Evolutionary conservation across 2,113 vertebrate genomes (phyloP), one percentile per base, ranked within the genome.

Genomic region (Corythornis vintsioides): DNA sequence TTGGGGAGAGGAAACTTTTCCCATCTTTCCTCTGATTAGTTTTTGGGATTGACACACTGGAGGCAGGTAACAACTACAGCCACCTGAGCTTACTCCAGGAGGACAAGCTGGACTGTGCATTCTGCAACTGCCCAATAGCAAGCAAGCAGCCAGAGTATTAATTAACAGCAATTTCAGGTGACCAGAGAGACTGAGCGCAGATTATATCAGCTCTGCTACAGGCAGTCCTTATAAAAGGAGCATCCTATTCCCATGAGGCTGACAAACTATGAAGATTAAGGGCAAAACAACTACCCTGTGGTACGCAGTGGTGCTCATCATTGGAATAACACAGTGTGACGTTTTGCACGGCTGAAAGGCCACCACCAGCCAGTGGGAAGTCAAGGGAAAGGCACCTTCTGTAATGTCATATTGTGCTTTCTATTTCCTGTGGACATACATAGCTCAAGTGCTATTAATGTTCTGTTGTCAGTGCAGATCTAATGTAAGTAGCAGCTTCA

Each of bases 231-330:
- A 65, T 3, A 10, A 69, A 74, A 86, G 42, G 21, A 65, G 33
- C 22, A 72, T 55, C 26, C 61, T 25, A 13, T 31, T 50, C 13
- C 31, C 38, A 42, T 3, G 9, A 77, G 26, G 25, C 1, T 1
- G 31, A n/a, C n/a, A 90, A 92, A 67, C 28, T 17, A 0, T 28
- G 65, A 50, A 42, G n/a, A 52, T 35, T 69, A 56, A 66, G 18
- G 28, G 53, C 11, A 81, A 92, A 79, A 13, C 26, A 81, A 92
- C 60, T 21, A 35, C 8, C 33, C 5, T 6, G 33, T 4, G 31
- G 25, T 22, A 78, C 0, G 0, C 6, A 73, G 66, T 22, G 63
- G 74, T 80, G 53, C 15, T 60, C 10, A 25, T 74, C 17, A 60
- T 5, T 38, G 40, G 48, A 89, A 60, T 71, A 84, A 56, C 21